These are phyloP conservation scores for Osmerus eperlanus DNA, from an alignment of 2,113 vertebrate genomes.

Conservation along the genomic window DNA sequence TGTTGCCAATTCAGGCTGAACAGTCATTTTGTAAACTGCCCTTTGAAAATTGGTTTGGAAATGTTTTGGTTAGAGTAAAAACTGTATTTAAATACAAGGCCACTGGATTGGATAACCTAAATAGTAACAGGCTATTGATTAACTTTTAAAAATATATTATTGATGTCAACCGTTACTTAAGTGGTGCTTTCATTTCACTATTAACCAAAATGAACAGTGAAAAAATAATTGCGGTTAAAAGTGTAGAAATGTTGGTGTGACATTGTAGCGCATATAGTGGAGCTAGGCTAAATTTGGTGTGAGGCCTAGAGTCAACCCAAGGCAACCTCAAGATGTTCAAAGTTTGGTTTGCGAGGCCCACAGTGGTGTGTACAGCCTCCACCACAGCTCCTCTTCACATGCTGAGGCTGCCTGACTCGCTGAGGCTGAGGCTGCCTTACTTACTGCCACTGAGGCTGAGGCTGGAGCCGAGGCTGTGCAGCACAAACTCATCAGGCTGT, in stretches of 20 bases:
- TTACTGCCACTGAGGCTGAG: not conserved
- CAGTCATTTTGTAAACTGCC: too few relatives aligned
- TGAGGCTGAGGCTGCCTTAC: not conserved
- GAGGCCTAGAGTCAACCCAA: not conserved
- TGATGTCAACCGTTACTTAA: too few relatives aligned
- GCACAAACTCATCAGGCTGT: constrained; percentile 47
- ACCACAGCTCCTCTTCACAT: constrained; percentile 20
- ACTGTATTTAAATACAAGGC: too few relatives aligned
- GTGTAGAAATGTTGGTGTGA: not conserved
- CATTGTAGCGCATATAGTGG: not conserved
- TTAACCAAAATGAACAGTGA: too few relatives aligned
- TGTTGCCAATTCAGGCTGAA: too few relatives aligned
- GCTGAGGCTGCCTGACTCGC: constrained; percentile 27
- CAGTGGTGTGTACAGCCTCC: constrained; percentile 20
- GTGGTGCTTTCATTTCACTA: too few relatives aligned
- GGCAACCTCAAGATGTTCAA: constrained; percentile 25
- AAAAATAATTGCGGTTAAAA: too few relatives aligned
- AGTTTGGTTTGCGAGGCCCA: constrained; percentile 25
- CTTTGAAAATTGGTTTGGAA: too few relatives aligned
- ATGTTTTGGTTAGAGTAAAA: too few relatives aligned
- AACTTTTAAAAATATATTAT: too few relatives aligned
- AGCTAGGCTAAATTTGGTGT: not conserved
- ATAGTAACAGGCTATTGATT: too few relatives aligned
- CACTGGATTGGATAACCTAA: too few relatives aligned
- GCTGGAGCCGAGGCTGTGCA: constrained; percentile 13